Conservation (phyloP, 2,113 vertebrate species). For the Gadus macrocephalus region DNA sequence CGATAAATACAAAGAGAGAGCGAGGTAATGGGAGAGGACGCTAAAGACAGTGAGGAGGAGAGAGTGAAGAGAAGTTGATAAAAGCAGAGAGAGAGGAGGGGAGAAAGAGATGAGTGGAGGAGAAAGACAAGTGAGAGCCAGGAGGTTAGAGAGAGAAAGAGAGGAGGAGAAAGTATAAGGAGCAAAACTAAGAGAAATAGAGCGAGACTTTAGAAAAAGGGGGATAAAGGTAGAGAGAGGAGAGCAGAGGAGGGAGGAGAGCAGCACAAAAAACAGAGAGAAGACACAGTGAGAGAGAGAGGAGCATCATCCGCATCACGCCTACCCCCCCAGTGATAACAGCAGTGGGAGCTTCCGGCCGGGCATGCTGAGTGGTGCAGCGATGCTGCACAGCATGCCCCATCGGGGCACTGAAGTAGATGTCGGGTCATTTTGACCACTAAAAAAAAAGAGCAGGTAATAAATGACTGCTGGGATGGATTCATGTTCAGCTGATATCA, state of each 20-base stretch:
- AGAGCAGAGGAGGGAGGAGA: conserved; percentile 13
- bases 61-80: no score
- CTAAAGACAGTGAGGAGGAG: no score
- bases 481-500: conserved; percentile 68
- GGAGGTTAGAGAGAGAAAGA: not conserved
- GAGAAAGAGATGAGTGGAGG: not conserved
- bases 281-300: conserved; percentile 5
- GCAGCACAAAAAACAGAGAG: not conserved
- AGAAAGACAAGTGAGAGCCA: not conserved
- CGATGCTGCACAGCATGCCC: conserved; percentile 44
- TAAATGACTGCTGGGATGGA: conserved; percentile 58
- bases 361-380: conserved; percentile 4
- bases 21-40: no score
- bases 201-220: not conserved
- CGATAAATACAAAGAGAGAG: no score
- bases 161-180: not conserved
- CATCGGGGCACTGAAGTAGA: conserved; percentile 62
- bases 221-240: not conserved
- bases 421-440: conserved; percentile 57
- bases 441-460: conserved; percentile 39
- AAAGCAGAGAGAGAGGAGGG: no score
- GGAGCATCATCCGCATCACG: not conserved
- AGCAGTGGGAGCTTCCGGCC: no score
- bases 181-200: not conserved
- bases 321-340: no score